A percentile compares a stretch with the other conserved stretches of the same genome.
phyloP scores from a whole-genome alignment of 2,113 vertebrate genomes.

The Phaethon lepturus region DNA sequence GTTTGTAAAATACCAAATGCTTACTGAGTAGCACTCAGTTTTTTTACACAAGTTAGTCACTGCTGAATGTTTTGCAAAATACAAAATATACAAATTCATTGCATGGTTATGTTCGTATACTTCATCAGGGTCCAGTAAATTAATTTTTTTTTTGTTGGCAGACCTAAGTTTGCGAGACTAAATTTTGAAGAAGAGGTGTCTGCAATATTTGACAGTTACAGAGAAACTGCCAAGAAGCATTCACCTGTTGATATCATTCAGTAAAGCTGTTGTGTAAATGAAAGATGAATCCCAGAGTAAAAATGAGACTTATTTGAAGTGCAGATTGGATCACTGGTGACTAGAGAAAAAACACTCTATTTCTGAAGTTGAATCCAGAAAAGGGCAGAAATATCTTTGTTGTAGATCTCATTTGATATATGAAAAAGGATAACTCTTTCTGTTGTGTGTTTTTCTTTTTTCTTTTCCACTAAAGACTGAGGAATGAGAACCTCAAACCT shows the following conservation, averaged over 20 bases:
- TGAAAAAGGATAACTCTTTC: background rate
- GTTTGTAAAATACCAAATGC: background rate
- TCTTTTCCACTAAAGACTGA: background rate
- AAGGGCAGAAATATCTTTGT: background rate
- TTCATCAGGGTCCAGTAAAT: background rate
- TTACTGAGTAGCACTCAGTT: background rate
- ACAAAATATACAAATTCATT: background rate
- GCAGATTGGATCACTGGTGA: background rate
- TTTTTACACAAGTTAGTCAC: background rate
- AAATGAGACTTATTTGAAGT: background rate
- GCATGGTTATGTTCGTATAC: background rate
- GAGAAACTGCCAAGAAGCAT: background rate
- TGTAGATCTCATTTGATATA: background rate
- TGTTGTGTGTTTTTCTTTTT: background rate
- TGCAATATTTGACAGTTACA: background rate
- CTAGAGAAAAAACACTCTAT: accelerated
- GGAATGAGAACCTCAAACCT: background rate
- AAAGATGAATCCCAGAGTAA: background rate
- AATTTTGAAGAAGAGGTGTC: background rate
- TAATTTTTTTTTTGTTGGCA: background rate
- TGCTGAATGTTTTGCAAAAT: background rate
- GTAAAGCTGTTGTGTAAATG: background rate
- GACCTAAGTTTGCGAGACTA: background rate
- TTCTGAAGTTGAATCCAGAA: background rate
- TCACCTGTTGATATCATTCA: background rate